phyloP scores from a whole-genome alignment of 2,888 invertebrate genomes.

The Eupeodes luniger region DNA sequence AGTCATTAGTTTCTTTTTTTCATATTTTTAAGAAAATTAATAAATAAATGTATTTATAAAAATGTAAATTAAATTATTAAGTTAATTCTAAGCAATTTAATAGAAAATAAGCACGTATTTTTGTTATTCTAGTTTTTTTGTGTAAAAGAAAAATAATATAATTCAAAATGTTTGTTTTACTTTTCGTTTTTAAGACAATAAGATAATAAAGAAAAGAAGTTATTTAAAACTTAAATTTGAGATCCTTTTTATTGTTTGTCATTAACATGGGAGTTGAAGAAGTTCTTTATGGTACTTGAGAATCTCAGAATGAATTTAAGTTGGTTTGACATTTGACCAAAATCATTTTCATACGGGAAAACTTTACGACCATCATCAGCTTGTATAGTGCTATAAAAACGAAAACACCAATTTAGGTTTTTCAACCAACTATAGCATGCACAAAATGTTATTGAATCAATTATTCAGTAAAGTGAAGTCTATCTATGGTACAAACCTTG shows the following conservation, averaged over 20 bases:
- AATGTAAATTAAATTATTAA: conserved; percentile 13
- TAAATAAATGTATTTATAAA: conserved; percentile 17
- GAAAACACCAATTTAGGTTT: neutral
- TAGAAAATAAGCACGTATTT: conserved; percentile 13
- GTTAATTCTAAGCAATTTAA: conserved; percentile 14
- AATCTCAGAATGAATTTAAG: too few relatives aligned
- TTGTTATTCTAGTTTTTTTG: conserved; percentile 10
- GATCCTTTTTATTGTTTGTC: neutral
- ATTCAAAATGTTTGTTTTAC: conserved; percentile 6
- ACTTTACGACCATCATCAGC: too few relatives aligned
- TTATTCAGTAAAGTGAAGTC: conserved; percentile 22
- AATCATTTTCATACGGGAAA: too few relatives aligned
- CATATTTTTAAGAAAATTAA: conserved; percentile 1
- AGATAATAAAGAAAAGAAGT: neutral
- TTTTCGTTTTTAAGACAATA: conserved; percentile 17
- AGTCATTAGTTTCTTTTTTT: neutral
- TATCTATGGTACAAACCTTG: conserved; percentile 34
- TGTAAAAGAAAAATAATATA: neutral
- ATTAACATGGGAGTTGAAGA: too few relatives aligned
- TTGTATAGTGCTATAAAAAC: too few relatives aligned
- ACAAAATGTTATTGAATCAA: neutral
- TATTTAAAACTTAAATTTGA: neutral
- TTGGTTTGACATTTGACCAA: too few relatives aligned
- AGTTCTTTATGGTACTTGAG: too few relatives aligned
- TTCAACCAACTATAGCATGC: neutral